Evolutionary conservation across 2,888 invertebrate genomes (phyloP).

Genomic region (Choristoneura rosaceana): DNA sequence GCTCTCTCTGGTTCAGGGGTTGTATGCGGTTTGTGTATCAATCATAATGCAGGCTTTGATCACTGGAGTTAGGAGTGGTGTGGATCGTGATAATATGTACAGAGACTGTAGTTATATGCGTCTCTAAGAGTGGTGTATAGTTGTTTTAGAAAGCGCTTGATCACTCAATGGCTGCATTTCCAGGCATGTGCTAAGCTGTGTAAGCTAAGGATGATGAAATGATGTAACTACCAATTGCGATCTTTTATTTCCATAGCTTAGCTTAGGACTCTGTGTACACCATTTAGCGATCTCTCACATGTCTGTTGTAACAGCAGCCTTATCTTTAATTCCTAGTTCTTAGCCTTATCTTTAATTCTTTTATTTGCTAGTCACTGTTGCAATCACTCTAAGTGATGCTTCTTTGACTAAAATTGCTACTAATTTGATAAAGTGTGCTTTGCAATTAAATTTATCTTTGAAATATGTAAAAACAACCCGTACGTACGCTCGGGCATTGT

Average conservation of each 20-base stretch:
- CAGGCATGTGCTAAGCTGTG: neutral
- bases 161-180: neutral
- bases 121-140: neutral
- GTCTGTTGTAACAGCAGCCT: too few species aligned
- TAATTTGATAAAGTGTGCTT: neutral
- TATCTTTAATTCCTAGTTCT: too few species aligned
- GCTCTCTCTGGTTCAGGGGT: slow-evolving; percentile 41
- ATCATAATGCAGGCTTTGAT: slow-evolving; percentile 14
- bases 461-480: too few species aligned
- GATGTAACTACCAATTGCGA: too few species aligned
- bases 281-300: too few species aligned
- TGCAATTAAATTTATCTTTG: too few species aligned
- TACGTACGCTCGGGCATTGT: too few species aligned
- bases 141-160: neutral
- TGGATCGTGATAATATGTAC: neutral
- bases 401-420: neutral
- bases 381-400: neutral
- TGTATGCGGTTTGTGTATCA: slow-evolving; percentile 31
- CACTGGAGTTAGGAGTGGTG: slow-evolving; percentile 1
- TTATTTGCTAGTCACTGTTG: neutral
- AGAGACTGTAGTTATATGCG: neutral
- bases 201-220: too few species aligned
- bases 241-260: too few species aligned
- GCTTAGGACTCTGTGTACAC: too few species aligned
- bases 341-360: too few species aligned